phyloP scores from a whole-genome alignment of 2,797 vertebrate genomes.

The Bryconaethiops microstoma region DNA sequence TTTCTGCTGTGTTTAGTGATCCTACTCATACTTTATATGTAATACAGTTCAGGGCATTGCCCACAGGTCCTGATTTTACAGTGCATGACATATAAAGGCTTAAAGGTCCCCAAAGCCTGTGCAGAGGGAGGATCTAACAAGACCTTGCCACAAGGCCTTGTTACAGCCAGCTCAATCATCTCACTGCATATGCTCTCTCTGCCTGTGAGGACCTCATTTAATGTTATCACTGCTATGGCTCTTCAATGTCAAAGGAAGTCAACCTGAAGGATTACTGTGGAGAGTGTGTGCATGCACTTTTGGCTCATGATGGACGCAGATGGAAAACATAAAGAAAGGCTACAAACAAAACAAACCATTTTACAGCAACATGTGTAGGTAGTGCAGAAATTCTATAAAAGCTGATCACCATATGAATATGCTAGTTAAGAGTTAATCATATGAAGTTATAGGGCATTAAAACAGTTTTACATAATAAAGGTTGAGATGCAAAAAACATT shows the following conservation, averaged over 20 bases:
- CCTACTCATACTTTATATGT: constrained; percentile 47
- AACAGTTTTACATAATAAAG: too few relatives aligned
- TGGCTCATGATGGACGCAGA: constrained; percentile 3
- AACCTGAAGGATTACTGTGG: constrained; percentile 31
- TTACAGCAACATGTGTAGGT: neutral
- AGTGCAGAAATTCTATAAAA: neutral
- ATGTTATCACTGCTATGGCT: constrained; percentile 34
- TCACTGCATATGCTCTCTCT: constrained; percentile 41
- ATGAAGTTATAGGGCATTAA: neutral
- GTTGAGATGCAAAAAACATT: too few relatives aligned
- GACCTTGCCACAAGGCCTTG: constrained; percentile 57
- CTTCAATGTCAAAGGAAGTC: constrained; percentile 46
- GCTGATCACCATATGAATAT: neutral
- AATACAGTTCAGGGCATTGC: constrained; percentile 41
- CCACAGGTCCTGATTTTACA: constrained; percentile 49
- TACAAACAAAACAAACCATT: constrained; percentile 2
- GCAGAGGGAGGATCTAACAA: constrained; percentile 44
- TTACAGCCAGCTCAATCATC: constrained; percentile 42
- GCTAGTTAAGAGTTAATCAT: neutral
- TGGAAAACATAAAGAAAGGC: neutral
- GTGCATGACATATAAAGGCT: constrained; percentile 50
- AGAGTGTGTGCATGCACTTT: constrained; percentile 20
- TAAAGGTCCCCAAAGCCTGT: constrained; percentile 48
- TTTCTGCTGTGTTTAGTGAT: constrained; percentile 26
- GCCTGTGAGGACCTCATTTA: constrained; percentile 53